phyloP scores from a whole-genome alignment of 2,113 vertebrate species.

The Oreocharis arfaki region DNA sequence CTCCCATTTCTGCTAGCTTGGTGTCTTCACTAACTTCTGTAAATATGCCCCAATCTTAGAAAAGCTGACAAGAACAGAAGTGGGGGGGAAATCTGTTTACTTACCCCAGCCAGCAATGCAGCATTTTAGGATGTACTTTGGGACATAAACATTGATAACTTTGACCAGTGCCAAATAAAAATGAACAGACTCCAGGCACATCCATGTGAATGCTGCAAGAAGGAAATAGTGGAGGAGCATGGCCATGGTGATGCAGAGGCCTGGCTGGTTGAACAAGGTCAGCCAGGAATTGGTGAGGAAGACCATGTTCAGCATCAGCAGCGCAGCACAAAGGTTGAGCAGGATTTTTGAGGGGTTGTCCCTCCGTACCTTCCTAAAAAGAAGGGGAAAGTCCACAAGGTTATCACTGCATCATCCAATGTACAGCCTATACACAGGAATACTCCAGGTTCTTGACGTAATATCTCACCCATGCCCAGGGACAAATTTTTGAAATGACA shows the following conservation, averaged over 20 bases:
- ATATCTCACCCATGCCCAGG: not conserved
- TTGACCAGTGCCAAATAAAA: slow-evolving; percentile 88
- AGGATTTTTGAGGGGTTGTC: slow-evolving; percentile 90
- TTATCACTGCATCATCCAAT: not conserved
- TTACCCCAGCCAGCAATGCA: slow-evolving; percentile 87
- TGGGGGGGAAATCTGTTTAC: not conserved
- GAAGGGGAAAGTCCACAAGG: not conserved
- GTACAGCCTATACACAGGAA: not conserved
- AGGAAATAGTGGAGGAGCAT: slow-evolving; percentile 83
- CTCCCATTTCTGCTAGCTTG: not conserved
- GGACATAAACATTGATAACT: slow-evolving; percentile 87
- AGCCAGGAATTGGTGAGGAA: slow-evolving; percentile 85
- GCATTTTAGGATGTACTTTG: slow-evolving; percentile 85
- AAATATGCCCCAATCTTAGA: not conserved
- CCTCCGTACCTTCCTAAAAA: slow-evolving; percentile 76
- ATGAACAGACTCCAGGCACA: slow-evolving; percentile 86
- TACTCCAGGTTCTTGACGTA: not conserved
- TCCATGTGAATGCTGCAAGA: slow-evolving; percentile 86
- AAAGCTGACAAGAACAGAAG: not conserved
- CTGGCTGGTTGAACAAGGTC: slow-evolving; percentile 68
- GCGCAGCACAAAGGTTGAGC: slow-evolving; percentile 78
- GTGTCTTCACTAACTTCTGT: not conserved
- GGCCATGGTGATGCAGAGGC: slow-evolving; percentile 76
- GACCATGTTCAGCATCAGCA: slow-evolving; percentile 80
- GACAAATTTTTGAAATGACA: not conserved